A percentile compares a stretch with the other conserved stretches of the same genome.
phyloP scores from a whole-genome alignment of 2,113 vertebrate species.

The Tenebrosternarchus preto region DNA sequence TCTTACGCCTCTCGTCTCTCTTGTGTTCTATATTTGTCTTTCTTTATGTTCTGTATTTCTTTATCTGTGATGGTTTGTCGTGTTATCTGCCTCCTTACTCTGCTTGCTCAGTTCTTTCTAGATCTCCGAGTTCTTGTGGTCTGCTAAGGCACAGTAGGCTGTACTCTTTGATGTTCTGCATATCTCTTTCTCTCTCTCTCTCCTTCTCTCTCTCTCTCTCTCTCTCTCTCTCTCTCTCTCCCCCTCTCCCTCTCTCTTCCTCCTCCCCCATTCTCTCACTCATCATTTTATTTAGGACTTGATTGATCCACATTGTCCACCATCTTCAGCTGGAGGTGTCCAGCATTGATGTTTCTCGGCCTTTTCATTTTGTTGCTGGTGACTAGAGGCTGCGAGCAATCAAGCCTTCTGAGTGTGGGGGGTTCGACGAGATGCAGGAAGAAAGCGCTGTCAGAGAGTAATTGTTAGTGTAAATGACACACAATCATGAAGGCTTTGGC shows the following conservation, averaged over 20 bases:
- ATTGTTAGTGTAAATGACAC: slow-evolving; percentile 53
- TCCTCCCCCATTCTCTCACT: slow-evolving; percentile 14
- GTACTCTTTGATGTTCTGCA: not conserved
- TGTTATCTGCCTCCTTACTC: not conserved
- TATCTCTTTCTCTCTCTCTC: not conserved
- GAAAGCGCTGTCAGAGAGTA: slow-evolving; percentile 40
- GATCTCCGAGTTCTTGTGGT: too few species aligned
- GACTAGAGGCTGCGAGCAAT: slow-evolving; percentile 49
- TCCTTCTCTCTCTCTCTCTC: slow-evolving; percentile 3
- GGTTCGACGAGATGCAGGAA: slow-evolving; percentile 6
- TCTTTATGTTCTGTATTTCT: not conserved
- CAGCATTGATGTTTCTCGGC: slow-evolving; percentile 47
- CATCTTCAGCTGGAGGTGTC: slow-evolving; percentile 37
- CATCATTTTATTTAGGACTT: slow-evolving; percentile 42
- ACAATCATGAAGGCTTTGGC: slow-evolving; percentile 45
- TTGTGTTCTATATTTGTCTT: not conserved
- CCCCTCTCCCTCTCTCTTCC: slow-evolving; percentile 1
- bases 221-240: slow-evolving; percentile 18
- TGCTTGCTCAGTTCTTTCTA: not conserved
- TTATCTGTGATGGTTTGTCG: not conserved
- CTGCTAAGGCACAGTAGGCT: too few species aligned
- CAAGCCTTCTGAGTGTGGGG: slow-evolving; percentile 38
- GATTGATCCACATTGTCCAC: slow-evolving; percentile 48
- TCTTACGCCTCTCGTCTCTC: not conserved
- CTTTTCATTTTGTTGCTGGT: slow-evolving; percentile 31